A percentile compares a stretch with the other conserved stretches of the same genome.
Evolutionary conservation across 2,797 vertebrate species (phyloP).

Genomic region (Remorina albescens): DNA sequence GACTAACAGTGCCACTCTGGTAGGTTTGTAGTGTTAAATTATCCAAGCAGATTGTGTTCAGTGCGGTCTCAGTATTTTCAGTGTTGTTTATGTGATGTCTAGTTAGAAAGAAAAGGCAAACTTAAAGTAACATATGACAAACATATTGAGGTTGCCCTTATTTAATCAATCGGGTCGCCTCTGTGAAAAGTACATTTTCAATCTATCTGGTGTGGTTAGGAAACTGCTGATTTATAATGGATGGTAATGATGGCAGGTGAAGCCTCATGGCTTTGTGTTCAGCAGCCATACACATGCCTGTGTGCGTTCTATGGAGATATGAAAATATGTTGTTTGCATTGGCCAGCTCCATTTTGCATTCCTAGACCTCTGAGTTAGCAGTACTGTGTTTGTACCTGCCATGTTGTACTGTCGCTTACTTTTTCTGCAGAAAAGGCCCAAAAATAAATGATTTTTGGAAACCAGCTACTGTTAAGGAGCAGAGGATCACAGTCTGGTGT

Average conservation of each 20-base stretch:
- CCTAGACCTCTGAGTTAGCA: slow-evolving; percentile 2
- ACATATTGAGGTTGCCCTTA: not conserved
- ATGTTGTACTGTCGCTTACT: no score
- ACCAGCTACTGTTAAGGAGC: not conserved
- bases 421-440: no score
- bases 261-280: slow-evolving; percentile 11
- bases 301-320: slow-evolving; percentile 22
- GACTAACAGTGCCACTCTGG: not conserved
- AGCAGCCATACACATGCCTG: not conserved
- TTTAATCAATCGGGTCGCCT: slow-evolving; percentile 9
- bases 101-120: not conserved
- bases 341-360: slow-evolving; percentile 66
- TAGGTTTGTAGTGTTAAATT: not conserved
- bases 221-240: slow-evolving; percentile 16
- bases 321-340: slow-evolving; percentile 68
- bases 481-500: no score
- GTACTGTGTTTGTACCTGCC: not conserved
- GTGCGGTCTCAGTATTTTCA: not conserved
- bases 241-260: slow-evolving; percentile 27
- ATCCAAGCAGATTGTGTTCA: not conserved
- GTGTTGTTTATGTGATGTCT: not conserved
- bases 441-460: not conserved
- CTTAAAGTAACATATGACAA: not conserved
- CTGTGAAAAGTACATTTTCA: not conserved
- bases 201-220: not conserved